Base-by-base conservation (phyloP, 2,888 invertebrate species). In the Scaptomyza caliginosa region DNA sequence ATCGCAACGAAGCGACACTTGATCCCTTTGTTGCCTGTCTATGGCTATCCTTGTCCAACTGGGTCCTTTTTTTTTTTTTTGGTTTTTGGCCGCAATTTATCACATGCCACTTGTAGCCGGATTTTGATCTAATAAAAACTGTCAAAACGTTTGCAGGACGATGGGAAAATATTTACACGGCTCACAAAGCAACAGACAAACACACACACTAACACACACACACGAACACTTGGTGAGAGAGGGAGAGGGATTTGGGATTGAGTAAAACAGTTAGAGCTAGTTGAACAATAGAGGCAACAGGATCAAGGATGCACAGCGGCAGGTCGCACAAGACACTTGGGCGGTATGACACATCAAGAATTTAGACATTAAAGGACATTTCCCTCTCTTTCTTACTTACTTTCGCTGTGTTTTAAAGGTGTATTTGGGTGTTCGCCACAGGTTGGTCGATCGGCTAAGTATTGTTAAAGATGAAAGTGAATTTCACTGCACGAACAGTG, bases 61-160 rank as follows among this genome's bases (percentile, higher is more conserved):
- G 62, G 55, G 7, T 49, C 72, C 39, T 57, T 62, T 23, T 59
- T 50, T 19, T 40, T 13, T 38, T 17, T 36, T 3, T 66, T 71
- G 59, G 21, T 60, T 55, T 6, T 64, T 80, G 69, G 80, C 80
- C 80, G 80, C 81, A 82, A 81, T 81, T 85, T 82, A 81, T 81
- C 86, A 85, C 83, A 79, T 74, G 83, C 74, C 86, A 87, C 83
- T 87, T 87, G 79, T 77, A 70, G 73, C 58, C 62, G 63, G 68
- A 81, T 64, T 72, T 68, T 84, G 89, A 83, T 88, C 86, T 77
- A 89, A 89, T 88, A 89, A 89, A 88, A 87, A 74, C 79, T 89
- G 89, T 89, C 89, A 89, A 89, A 84, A 89, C 81, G 88, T 83
- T 86, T 88, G 83, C 81, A 76, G 71, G 69, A 67, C 62, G 70